phyloP scores from a whole-genome alignment of 2,888 invertebrate genomes.

The Spilosoma lubricipeda region DNA sequence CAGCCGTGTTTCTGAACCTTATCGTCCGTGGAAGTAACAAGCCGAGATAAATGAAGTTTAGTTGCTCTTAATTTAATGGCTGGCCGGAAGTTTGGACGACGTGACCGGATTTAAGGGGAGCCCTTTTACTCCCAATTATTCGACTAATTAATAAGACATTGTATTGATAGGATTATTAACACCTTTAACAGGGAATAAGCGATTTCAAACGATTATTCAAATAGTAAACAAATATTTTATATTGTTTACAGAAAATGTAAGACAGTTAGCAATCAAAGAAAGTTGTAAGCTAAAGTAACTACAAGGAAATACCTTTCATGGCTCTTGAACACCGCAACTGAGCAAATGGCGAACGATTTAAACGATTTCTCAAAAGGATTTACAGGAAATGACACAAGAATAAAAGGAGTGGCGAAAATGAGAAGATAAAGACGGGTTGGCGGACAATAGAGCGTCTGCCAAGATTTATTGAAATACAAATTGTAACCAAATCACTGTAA shows the following conservation, averaged over 20 bases:
- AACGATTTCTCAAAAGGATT: slow-evolving; percentile 55
- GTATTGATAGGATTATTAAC: slow-evolving; percentile 49
- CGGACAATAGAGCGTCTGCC: slow-evolving; percentile 47
- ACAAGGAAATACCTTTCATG: slow-evolving; percentile 44
- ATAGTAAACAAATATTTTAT: slow-evolving; percentile 29
- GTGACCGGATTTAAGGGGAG: slow-evolving; percentile 71
- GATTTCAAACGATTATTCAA: slow-evolving; percentile 7
- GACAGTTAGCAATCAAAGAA: slow-evolving; percentile 41
- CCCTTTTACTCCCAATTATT: slow-evolving; percentile 69
- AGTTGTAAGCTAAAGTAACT: slow-evolving; percentile 38
- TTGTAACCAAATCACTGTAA: slow-evolving; percentile 57
- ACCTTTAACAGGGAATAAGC: slow-evolving; percentile 21
- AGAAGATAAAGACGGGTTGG: slow-evolving; percentile 45
- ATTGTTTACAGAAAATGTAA: slow-evolving; percentile 35
- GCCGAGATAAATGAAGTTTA: slow-evolving; percentile 85
- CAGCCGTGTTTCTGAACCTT: slow-evolving; percentile 80
- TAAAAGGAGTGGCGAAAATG: slow-evolving; percentile 49
- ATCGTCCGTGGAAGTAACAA: slow-evolving; percentile 82
- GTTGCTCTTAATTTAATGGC: slow-evolving; percentile 84
- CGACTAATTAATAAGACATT: slow-evolving; percentile 66
- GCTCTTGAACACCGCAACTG: slow-evolving; percentile 45
- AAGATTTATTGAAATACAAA: slow-evolving; percentile 62
- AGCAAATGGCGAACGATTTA: slow-evolving; percentile 52
- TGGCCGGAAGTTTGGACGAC: slow-evolving; percentile 77
- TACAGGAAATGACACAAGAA: slow-evolving; percentile 55